Conservation (phyloP, 2,888 invertebrate species). For the Hemaris fuciformis region DNA sequence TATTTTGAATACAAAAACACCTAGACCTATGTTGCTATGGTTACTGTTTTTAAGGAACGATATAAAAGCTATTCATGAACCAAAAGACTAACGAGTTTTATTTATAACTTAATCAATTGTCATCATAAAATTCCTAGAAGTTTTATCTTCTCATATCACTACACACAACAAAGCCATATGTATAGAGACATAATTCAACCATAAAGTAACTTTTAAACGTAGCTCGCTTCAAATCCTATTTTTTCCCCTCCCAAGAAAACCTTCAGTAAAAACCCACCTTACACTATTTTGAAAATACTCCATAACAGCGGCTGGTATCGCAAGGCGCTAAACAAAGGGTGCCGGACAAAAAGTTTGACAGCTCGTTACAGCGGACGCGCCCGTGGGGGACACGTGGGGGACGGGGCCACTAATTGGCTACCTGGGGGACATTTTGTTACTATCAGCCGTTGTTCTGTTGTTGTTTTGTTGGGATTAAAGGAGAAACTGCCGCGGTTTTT, state of each 20-base stretch:
- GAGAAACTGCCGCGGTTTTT: slow-evolving; percentile 1
- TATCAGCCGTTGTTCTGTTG: slow-evolving; percentile 1
- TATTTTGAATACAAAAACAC: no score
- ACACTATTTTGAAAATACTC: slow-evolving; percentile 23
- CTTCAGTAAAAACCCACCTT: background rate
- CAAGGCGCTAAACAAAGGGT: slow-evolving; percentile 52
- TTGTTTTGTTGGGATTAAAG: background rate
- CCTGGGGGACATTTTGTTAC: slow-evolving; percentile 46
- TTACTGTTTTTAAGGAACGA: no score
- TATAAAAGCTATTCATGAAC: no score
- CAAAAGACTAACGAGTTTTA: no score
- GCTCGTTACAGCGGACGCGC: slow-evolving; percentile 55
- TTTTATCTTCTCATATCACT: background rate
- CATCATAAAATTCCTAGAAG: no score
- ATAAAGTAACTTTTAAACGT: background rate
- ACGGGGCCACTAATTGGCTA: slow-evolving; percentile 62
- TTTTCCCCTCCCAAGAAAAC: background rate
- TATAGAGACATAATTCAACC: background rate
- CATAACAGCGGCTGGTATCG: slow-evolving; percentile 32
- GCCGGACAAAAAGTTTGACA: slow-evolving; percentile 69
- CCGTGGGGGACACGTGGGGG: slow-evolving; percentile 18
- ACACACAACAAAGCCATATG: no score
- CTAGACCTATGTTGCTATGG: no score
- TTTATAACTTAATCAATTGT: no score
- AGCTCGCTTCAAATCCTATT: background rate